phyloP scores from a whole-genome alignment of 2,888 invertebrate genomes.

The Cheilosia soror region DNA sequence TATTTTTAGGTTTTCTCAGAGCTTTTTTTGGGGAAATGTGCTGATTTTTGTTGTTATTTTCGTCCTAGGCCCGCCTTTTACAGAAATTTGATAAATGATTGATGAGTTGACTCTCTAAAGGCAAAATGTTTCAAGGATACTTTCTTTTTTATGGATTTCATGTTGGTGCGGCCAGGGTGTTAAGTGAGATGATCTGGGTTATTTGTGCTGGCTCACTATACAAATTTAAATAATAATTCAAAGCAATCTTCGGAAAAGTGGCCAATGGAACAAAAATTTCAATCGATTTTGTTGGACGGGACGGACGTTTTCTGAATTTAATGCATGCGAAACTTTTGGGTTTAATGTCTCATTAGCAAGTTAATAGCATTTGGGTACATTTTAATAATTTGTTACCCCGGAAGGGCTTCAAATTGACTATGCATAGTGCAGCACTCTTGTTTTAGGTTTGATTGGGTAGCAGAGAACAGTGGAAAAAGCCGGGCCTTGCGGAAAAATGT shows the following conservation, averaged over 20 bases:
- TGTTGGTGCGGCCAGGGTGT: background rate
- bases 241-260: conserved; percentile 59
- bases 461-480: too few relatives aligned
- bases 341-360: conserved; percentile 3
- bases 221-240: conserved; percentile 67
- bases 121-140: conserved; percentile 37
- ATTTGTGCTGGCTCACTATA: conserved; percentile 49
- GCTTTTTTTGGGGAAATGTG: conserved; percentile 47
- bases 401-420: too few relatives aligned
- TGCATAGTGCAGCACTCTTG: too few relatives aligned
- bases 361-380: background rate
- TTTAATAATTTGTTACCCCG: background rate
- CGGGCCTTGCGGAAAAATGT: too few relatives aligned
- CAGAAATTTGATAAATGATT: conserved; percentile 68
- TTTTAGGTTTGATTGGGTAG: too few relatives aligned
- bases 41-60: conserved; percentile 18
- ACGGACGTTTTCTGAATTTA: background rate
- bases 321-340: background rate
- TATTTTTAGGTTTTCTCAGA: conserved; percentile 38
- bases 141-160: background rate
- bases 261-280: background rate
- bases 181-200: conserved; percentile 43
- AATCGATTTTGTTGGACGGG: conserved; percentile 10
- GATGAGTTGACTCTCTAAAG: conserved; percentile 49
- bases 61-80: conserved; percentile 7